Percentiles rank a stretch among this genome's conserved stretches.
These are phyloP conservation scores for Tachina lurida DNA, from an alignment of 2,888 invertebrate species.

Conservation along the genomic window DNA sequence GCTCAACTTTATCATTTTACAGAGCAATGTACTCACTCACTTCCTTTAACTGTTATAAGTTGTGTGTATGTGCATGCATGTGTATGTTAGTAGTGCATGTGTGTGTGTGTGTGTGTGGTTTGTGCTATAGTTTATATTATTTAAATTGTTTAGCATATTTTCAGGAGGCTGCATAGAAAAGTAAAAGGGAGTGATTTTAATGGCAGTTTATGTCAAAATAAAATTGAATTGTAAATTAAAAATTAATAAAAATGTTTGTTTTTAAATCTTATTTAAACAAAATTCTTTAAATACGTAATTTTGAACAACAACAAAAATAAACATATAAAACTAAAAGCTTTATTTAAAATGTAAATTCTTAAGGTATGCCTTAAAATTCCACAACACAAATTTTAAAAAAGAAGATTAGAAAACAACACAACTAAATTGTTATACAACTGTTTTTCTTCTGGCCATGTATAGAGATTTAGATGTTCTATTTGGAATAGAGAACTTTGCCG, in stretches of 20 bases:
- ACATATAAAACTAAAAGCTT: background rate
- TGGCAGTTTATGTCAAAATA: slow-evolving; percentile 22
- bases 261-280: background rate
- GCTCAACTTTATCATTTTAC: slow-evolving; percentile 15
- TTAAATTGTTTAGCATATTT: slow-evolving; percentile 52
- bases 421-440: no score
- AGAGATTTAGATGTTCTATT: no score
- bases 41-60: background rate
- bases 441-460: no score
- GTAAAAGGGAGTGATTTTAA: background rate
- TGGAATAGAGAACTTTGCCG: no score
- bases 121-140: slow-evolving; percentile 27
- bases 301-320: background rate
- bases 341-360: background rate
- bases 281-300: background rate
- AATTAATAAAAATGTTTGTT: background rate
- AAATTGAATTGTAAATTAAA: slow-evolving; percentile 36
- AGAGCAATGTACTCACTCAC: slow-evolving; percentile 63
- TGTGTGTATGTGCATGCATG: background rate
- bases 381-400: no score
- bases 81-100: background rate
- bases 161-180: slow-evolving; percentile 8
- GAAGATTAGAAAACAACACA: no score
- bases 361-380: no score
- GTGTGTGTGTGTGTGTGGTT: background rate